These are phyloP conservation scores for Pristionchus fissidentatus DNA, from an alignment of 2,888 invertebrate species.

Conservation along the genomic window DNA sequence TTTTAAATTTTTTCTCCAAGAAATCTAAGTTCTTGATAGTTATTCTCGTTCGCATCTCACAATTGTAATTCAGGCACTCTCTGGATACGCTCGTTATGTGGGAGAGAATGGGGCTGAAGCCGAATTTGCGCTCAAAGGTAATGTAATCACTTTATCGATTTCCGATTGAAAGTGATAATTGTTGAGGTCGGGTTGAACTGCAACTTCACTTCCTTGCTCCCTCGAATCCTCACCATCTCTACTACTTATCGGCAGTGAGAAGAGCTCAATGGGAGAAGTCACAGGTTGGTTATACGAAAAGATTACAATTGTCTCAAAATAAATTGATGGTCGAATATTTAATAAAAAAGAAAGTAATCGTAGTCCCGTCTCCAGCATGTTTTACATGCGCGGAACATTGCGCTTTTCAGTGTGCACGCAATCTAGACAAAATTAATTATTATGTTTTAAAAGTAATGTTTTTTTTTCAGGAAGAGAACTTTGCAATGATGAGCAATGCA, in stretches of 20 bases:
- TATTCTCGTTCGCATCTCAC: neutral
- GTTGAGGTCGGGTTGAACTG: slow-evolving; percentile 57
- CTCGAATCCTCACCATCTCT: slow-evolving; percentile 30
- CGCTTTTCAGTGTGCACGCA: too few species aligned
- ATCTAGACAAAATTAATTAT: neutral
- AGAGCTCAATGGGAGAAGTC: slow-evolving; percentile 38
- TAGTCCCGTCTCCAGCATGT: too few species aligned
- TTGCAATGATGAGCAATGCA: slow-evolving; percentile 8
- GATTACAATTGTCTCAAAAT: too few species aligned
- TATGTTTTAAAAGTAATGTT: neutral
- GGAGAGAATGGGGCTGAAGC: slow-evolving; percentile 94
- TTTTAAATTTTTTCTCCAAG: neutral
- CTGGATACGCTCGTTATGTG: slow-evolving; percentile 96
- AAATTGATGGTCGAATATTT: too few species aligned
- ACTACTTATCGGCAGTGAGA: slow-evolving; percentile 40
- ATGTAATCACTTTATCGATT: neutral
- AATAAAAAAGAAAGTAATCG: too few species aligned
- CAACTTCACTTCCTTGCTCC: slow-evolving; percentile 62
- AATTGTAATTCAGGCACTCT: slow-evolving; percentile 82
- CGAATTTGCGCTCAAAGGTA: slow-evolving; percentile 81
- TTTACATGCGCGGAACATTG: too few species aligned
- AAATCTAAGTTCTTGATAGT: neutral
- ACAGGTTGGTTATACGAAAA: neutral
- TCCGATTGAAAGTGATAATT: neutral
- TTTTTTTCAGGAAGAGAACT: neutral